Conservation (phyloP, 2,888 invertebrate genomes). For the Bugulina stolonifera region DNA sequence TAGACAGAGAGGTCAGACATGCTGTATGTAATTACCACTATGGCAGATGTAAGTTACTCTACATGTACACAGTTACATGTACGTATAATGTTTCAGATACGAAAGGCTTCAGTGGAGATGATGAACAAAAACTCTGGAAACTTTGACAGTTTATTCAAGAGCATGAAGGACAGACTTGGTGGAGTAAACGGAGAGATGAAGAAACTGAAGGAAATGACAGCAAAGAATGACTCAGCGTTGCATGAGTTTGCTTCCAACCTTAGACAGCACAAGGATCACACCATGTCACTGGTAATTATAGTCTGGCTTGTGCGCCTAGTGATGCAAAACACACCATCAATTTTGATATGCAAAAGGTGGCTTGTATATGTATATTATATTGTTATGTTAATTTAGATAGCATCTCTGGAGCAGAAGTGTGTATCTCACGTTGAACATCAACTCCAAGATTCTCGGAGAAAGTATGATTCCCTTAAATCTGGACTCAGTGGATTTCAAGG, state of each 20-base stretch:
- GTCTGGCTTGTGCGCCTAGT: neutral
- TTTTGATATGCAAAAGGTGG: no score
- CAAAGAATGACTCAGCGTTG: constrained; percentile 1
- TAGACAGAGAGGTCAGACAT: no score
- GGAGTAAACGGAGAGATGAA: neutral
- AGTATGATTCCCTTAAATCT: neutral
- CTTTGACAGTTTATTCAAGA: neutral
- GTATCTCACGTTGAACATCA: neutral
- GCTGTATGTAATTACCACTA: no score
- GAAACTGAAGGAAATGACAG: constrained; percentile 1
- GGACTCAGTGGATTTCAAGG: constrained; percentile 1
- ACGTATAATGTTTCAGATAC: neutral
- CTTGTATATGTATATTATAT: no score
- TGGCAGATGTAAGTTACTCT: no score
- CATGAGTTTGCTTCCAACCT: neutral
- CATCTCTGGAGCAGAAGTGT: constrained; percentile 1
- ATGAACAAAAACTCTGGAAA: constrained; percentile 15
- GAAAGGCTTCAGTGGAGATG: constrained; percentile 16
- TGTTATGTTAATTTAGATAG: neutral
- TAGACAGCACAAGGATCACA: constrained; percentile 12
- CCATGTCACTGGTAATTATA: constrained; percentile 9
- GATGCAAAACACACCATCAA: neutral
- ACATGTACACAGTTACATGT: no score
- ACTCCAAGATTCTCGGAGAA: constrained; percentile 9
- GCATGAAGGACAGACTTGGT: neutral